Percentiles rank a stretch among this genome's conserved stretches.
Conservation (phyloP, 1,140 invertebrate genomes). For the Drosophila ananassae region DNA sequence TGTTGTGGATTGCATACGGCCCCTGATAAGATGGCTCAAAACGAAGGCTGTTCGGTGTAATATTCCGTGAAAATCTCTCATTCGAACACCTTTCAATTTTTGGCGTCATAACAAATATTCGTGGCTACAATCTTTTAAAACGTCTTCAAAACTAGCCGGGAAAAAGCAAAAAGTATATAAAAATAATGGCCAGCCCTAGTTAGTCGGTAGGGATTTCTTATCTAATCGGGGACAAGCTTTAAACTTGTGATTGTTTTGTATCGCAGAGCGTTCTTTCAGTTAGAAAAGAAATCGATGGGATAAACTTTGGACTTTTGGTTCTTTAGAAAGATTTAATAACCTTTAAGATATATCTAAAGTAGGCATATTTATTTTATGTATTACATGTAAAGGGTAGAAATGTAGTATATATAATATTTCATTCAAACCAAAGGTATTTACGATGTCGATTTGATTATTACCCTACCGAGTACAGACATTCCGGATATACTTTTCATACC, state of each 20-base stretch:
- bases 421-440: too few species aligned
- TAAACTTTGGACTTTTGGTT: slow-evolving; percentile 31
- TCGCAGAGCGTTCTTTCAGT: slow-evolving; percentile 14
- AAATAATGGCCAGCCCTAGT: slow-evolving; percentile 33
- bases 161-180: slow-evolving; percentile 34
- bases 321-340: not conserved
- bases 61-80: slow-evolving; percentile 17
- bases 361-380: too few species aligned
- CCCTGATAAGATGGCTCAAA: slow-evolving; percentile 19
- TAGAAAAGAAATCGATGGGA: slow-evolving; percentile 1
- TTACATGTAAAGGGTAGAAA: not conserved
- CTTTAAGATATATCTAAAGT: too few species aligned
- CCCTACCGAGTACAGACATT: not conserved
- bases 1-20: slow-evolving; percentile 11
- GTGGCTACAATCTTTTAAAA: slow-evolving; percentile 22
- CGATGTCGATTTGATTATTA: not conserved
- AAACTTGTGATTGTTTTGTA: slow-evolving; percentile 31
- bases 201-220: slow-evolving; percentile 45
- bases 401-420: too few species aligned
- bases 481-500: not conserved
- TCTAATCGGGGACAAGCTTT: slow-evolving; percentile 57
- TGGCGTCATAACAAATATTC: slow-evolving; percentile 17
- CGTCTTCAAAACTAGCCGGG: slow-evolving; percentile 30
- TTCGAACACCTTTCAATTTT: slow-evolving; percentile 16
- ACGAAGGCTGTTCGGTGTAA: slow-evolving; percentile 3